Evolutionary conservation across 2,888 invertebrate species (phyloP), one percentile per base, ranked within the genome.

Genomic region (Sinopyrophorus schimmeli): DNA sequence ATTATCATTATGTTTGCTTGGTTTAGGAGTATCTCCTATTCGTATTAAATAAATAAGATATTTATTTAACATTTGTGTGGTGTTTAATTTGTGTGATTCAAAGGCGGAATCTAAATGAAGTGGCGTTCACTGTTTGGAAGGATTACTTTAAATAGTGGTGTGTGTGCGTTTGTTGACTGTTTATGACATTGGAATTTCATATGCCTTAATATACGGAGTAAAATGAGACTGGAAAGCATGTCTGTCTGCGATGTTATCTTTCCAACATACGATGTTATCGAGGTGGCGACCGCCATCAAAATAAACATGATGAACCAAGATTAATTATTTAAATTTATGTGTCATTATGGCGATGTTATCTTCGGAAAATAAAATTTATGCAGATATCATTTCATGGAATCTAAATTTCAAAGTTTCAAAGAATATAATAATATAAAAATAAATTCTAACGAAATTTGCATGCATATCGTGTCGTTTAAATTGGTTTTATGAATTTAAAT

Each of bases 241-340:
- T 30, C 48, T 41, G 48, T 43, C 23, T 24, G 21, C 23, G 9
- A 10, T 30, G 41, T 40, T 30, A 47, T 46, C 40, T 51, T 40
- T 14, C 35, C 28, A 35, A 28, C 47, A 35, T 32, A 28, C 37
- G 57, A 58, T 55, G 47, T 56, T 57, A 59, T 58, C 59, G 41
- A 28, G 34, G 44, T 47, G 49, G 42, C 48, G 47, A 41, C 43
- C 40, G 51, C 54, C 56, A 58, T 59, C 55, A 57, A 56, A 58
- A 53, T 47, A 59, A 56, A 59, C 51, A 57, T 49, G 59, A 60
- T 58, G 60, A 58, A 57, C 60, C 57, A 55, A 58, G 63, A 62
- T 62, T 59, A 59, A 57, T 58, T 57, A 57, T 58, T 58, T 48
- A 58, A 59, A 60, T 58, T 53, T 55, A 51, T 57, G 55, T 58